Conservation (phyloP, 2,888 invertebrate genomes). For the Crocallis elinguaria region DNA sequence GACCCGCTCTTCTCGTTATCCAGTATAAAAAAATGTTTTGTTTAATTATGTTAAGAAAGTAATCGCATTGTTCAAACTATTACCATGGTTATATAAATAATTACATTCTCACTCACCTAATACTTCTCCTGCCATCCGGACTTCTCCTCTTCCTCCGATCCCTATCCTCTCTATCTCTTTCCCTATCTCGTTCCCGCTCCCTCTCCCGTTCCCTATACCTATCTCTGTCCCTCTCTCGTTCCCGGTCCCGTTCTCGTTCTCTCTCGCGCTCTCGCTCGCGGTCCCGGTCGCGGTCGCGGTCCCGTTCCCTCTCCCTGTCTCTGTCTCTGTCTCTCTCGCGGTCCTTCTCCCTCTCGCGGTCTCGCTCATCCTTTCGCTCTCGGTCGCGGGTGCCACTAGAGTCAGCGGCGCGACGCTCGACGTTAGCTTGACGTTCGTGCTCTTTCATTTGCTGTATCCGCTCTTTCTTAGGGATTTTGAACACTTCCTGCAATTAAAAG, state of each 20-base stretch:
- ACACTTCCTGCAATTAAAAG: slow-evolving; percentile 81
- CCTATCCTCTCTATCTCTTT: slow-evolving; percentile 67
- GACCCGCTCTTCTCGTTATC: too few relatives aligned
- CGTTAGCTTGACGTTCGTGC: slow-evolving; percentile 95
- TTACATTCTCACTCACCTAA: slow-evolving; percentile 53
- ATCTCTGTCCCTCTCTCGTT: slow-evolving; percentile 59
- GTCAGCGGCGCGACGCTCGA: slow-evolving; percentile 75
- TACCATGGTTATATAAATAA: too few relatives aligned
- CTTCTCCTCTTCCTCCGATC: slow-evolving; percentile 77
- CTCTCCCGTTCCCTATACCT: slow-evolving; percentile 58
- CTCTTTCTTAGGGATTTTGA: slow-evolving; percentile 97
- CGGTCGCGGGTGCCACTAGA: slow-evolving; percentile 73
- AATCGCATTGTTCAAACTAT: too few relatives aligned
- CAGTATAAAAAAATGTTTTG: too few relatives aligned
- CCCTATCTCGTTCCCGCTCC: slow-evolving; percentile 59
- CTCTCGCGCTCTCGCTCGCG: slow-evolving; percentile 49
- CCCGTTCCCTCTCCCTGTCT: slow-evolving; percentile 57
- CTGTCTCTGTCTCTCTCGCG: slow-evolving; percentile 59
- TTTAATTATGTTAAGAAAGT: too few relatives aligned
- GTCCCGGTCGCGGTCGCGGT: slow-evolving; percentile 54
- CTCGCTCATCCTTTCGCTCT: slow-evolving; percentile 50
- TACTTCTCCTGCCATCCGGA: slow-evolving; percentile 76
- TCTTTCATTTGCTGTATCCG: slow-evolving; percentile 97
- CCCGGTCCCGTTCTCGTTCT: slow-evolving; percentile 55
- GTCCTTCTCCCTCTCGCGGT: slow-evolving; percentile 54